A percentile compares a stretch with the other conserved stretches of the same genome.
Evolutionary conservation across 2,797 vertebrate genomes (phyloP).

Genomic region (Schizopygopsis pylzovi): DNA sequence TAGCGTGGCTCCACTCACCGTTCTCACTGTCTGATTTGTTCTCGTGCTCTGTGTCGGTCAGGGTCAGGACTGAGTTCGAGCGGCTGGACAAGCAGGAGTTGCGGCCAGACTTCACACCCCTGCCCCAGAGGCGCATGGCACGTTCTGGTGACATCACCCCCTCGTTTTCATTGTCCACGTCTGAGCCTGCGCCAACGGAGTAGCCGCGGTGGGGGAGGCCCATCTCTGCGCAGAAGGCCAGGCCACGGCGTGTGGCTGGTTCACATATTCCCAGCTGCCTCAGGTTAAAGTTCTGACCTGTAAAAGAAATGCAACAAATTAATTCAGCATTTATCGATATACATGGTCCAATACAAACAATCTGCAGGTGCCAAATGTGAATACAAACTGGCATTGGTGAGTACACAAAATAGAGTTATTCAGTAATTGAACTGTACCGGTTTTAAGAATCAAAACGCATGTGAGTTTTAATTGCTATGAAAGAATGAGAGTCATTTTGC

Average conservation of each 20-base stretch:
- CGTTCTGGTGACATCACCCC: constrained; percentile 97
- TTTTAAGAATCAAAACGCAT: not conserved
- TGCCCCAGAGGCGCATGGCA: constrained; percentile 94
- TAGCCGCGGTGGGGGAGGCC: constrained; percentile 95
- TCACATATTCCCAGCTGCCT: constrained; percentile 98
- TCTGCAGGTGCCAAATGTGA: not conserved
- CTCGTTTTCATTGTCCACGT: constrained; percentile 88
- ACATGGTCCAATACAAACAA: not conserved
- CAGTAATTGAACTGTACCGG: not conserved
- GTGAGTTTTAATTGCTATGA: not conserved
- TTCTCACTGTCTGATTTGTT: constrained; percentile 99
- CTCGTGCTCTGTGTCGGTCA: constrained; percentile 96
- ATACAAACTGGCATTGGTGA: not conserved
- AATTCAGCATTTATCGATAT: not conserved
- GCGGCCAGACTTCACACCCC: constrained; percentile 89
- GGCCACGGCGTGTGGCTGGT: constrained; percentile 90
- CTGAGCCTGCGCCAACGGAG: constrained; percentile 89
- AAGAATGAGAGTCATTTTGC: not conserved
- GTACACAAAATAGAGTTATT: not conserved
- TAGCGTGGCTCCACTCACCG: constrained; percentile 80
- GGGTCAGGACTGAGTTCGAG: constrained; percentile 96
- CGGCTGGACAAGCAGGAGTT: constrained; percentile 97
- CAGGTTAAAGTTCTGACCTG: constrained; percentile 96
- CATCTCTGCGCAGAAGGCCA: constrained; percentile 96
- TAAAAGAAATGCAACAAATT: constrained; percentile 46